These are phyloP conservation scores for Drosophila kanapiae DNA, from an alignment of 1,140 invertebrate genomes.

Conservation along the genomic window DNA sequence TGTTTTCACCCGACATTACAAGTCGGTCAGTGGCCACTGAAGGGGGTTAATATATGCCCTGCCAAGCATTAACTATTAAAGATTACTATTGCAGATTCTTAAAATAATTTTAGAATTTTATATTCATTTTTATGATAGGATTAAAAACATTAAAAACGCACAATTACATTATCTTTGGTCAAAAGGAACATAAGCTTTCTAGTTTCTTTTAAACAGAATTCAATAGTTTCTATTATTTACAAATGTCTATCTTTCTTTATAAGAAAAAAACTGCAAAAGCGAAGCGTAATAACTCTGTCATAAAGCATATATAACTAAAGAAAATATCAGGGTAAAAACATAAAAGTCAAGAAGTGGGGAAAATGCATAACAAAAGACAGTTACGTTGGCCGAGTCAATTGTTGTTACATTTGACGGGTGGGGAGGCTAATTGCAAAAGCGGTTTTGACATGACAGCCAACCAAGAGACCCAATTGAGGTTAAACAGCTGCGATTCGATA, in stretches of 20 bases:
- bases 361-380: slow-evolving; percentile 44
- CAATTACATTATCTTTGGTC: too few species aligned
- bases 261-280: background rate
- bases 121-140: too few species aligned
- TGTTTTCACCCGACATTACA: slow-evolving; percentile 48
- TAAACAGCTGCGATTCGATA: slow-evolving; percentile 60
- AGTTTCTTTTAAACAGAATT: background rate
- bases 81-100: too few species aligned
- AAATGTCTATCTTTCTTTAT: too few species aligned
- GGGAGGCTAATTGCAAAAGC: slow-evolving; percentile 52
- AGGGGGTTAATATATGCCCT: slow-evolving; percentile 17
- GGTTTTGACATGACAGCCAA: slow-evolving; percentile 37
- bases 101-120: too few species aligned
- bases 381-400: slow-evolving; percentile 35
- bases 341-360: slow-evolving; percentile 1
- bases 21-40: slow-evolving; percentile 8
- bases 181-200: background rate
- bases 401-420: slow-evolving; percentile 50
- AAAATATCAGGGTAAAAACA: background rate
- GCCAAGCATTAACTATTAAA: too few species aligned
- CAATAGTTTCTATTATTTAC: background rate
- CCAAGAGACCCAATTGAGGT: slow-evolving; percentile 58
- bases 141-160: too few species aligned
- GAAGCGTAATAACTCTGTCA: background rate
- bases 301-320: slow-evolving; percentile 11